Percentiles rank a stretch among this genome's conserved stretches.
Evolutionary conservation across 2,113 vertebrate species (phyloP).

Genomic region (Istiophorus platypterus): DNA sequence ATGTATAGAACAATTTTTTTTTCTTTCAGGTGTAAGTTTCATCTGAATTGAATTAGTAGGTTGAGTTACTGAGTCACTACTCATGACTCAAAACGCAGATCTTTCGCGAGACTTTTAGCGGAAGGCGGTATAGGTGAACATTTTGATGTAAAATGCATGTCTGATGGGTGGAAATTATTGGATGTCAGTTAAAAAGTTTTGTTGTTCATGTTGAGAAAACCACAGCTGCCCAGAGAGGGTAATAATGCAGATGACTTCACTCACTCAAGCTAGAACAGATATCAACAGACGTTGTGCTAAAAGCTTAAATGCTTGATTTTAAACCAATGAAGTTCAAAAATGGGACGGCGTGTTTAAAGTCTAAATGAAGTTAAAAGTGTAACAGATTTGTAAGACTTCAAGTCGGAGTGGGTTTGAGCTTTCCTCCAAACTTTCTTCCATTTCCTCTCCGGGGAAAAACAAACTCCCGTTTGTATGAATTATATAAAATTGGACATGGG

Average conservation of each 20-base stretch:
- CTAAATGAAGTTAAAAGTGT: not conserved
- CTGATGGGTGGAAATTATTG: not conserved
- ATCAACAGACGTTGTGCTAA: slow-evolving; percentile 5
- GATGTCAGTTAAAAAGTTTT: not conserved
- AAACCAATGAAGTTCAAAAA: slow-evolving; percentile 17
- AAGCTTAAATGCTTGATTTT: slow-evolving; percentile 15
- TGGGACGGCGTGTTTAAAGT: not conserved
- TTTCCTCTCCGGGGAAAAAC: not conserved
- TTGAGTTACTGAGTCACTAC: not conserved
- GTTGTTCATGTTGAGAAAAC: slow-evolving; percentile 4
- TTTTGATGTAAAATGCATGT: slow-evolving; percentile 3
- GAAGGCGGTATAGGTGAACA: not conserved
- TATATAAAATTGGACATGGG: not conserved
- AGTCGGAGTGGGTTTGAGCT: not conserved
- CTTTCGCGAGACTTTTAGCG: not conserved
- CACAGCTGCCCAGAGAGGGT: slow-evolving; percentile 2
- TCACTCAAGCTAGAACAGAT: not conserved
- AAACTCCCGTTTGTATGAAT: slow-evolving; percentile 5
- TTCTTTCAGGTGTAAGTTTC: slow-evolving; percentile 17
- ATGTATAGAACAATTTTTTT: not conserved
- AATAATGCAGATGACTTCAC: slow-evolving; percentile 8
- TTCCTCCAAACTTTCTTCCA: not conserved
- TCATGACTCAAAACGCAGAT: not conserved
- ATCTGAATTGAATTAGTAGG: slow-evolving; percentile 9
- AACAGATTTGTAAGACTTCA: slow-evolving; percentile 9